phyloP scores from a whole-genome alignment of 2,888 invertebrate species.

The Coenonympha arcania region DNA sequence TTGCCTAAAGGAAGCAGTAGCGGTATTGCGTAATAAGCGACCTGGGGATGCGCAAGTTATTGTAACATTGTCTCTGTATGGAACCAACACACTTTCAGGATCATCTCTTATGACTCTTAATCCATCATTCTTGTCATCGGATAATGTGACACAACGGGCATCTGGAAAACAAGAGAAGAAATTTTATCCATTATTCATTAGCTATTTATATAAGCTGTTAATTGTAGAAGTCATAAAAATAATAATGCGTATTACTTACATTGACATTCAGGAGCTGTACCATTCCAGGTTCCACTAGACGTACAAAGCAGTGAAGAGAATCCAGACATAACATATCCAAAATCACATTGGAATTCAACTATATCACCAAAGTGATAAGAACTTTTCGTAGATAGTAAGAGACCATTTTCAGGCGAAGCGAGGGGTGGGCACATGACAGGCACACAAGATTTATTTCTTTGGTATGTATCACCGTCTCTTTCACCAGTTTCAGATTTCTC shows the following conservation, averaged over 20 bases:
- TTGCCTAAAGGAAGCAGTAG: conserved; percentile 89
- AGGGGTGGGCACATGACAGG: conserved; percentile 90
- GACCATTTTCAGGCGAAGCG: conserved; percentile 86
- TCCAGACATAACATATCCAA: conserved; percentile 94
- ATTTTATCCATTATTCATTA: no score
- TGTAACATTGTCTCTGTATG: conserved; percentile 92
- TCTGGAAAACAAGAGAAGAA: no score
- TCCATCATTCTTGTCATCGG: conserved; percentile 91
- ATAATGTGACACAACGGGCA: conserved; percentile 91
- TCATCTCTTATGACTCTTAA: conserved; percentile 84
- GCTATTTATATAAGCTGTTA: not conserved
- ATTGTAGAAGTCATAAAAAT: not conserved
- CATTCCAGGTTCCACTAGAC: conserved; percentile 94
- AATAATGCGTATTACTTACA: conserved; percentile 75
- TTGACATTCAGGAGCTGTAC: conserved; percentile 92
- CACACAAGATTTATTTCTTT: conserved; percentile 95
- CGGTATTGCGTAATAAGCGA: conserved; percentile 83
- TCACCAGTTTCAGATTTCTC: conserved; percentile 88
- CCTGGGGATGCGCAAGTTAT: conserved; percentile 86
- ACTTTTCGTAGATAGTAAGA: conserved; percentile 84
- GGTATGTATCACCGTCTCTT: conserved; percentile 89
- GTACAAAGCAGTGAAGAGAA: conserved; percentile 89
- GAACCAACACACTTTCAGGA: conserved; percentile 86
- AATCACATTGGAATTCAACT: conserved; percentile 93
- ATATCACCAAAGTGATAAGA: conserved; percentile 92